Base-by-base conservation (phyloP, 2,888 invertebrate genomes). In the Mimachlamys varia region DNA sequence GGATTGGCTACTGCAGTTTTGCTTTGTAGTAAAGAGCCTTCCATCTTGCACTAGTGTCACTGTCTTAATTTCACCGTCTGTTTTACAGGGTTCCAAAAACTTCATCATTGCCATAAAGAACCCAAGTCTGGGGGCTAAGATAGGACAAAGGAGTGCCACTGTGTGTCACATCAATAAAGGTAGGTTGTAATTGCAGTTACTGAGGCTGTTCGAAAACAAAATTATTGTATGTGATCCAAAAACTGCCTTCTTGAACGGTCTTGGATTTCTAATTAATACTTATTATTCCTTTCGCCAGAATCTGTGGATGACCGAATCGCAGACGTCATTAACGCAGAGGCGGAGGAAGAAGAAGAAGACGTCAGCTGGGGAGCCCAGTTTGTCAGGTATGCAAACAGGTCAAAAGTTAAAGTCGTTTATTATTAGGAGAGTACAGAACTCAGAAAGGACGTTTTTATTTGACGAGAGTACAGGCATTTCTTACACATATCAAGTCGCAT, bases 121-220 rank as follows among this genome's bases (percentile, higher is more conserved):
- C 92, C 96, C 96, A 49, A 95, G 95, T 90, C 90, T 95, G n/a
- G 96, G 96, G 87, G 96, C 96, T 17, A 96, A 95, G 92, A 95
- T 96, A 89, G 96, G 96, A 27, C 93, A 94, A 33, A 92, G 94
- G 89, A 95, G 95, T 94, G 96, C 96, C 27, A 94, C 95, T 37
- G 94, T 96, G 37, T 95, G 95, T 92, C 95, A 95, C 91, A 93
- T 96, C n/a, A 95, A 95, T 89, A 94, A 94, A 94, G 96, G 96
- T 96, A 92, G n/a, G n/a, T n/a, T n/a, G n/a, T n/a, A n/a, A n/a
- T n/a, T 44, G 44, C 44, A 44, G 44, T 44, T 44, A 5, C n/a
- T n/a, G n/a, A n/a, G 7, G 44, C 44, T 44, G 3, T 44, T 5
- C 7, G 44, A 44, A 44, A 44, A 44, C 44, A 44, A 44, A 44